Percentiles rank a stretch among this genome's conserved stretches.
These are phyloP conservation scores for Geotrupes spiniger DNA, from an alignment of 2,888 invertebrate genomes.

Conservation along the genomic window DNA sequence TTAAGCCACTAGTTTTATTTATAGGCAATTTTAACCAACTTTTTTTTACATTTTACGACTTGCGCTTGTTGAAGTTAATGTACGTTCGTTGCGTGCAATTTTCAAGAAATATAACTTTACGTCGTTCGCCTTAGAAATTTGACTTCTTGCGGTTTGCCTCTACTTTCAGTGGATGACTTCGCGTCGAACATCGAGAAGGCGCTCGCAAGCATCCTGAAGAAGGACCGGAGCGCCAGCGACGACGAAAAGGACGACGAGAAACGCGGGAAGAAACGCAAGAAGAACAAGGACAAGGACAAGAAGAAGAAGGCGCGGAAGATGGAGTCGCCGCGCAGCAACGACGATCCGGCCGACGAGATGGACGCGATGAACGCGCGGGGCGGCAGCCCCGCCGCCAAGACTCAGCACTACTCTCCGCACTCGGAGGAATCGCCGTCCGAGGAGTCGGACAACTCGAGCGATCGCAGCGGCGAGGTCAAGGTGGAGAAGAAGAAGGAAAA, in stretches of 20 bases:
- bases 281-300: constrained; percentile 50
- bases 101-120: no score
- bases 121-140: no score
- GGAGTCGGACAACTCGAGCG: constrained; percentile 8
- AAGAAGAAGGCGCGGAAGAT: constrained; percentile 58
- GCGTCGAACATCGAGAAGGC: constrained; percentile 77
- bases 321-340: constrained; percentile 42
- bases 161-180: constrained; percentile 62
- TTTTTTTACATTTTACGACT: not conserved
- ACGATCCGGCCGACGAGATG: constrained; percentile 67
- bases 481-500: constrained; percentile 23
- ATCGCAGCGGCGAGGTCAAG: constrained; percentile 17
- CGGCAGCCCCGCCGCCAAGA: constrained; percentile 59
- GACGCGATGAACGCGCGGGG: constrained; percentile 81
- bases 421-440: constrained; percentile 24
- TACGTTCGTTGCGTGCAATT: no score
- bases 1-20: no score
- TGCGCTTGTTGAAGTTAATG: no score
- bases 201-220: constrained; percentile 71
- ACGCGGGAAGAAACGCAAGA: constrained; percentile 59
- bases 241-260: constrained; percentile 53
- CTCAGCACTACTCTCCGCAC: constrained; percentile 6
- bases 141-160: not conserved
- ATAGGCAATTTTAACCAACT: no score
- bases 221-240: constrained; percentile 53